These are phyloP conservation scores for Spatulosminthurus flaviceps DNA, from an alignment of 2,888 invertebrate genomes.

Conservation along the genomic window DNA sequence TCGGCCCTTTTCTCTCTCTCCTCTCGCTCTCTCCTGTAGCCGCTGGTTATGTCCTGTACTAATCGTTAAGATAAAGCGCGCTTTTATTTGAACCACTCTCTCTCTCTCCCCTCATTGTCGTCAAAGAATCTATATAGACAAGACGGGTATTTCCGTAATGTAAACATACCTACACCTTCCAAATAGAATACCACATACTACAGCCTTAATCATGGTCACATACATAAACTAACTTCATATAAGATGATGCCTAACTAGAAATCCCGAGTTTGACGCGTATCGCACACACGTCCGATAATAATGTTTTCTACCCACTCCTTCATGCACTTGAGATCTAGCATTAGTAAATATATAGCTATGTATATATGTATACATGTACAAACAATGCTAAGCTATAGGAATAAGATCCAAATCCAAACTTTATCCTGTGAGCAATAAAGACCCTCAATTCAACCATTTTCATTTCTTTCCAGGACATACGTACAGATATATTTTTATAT, in stretches of 20 bases:
- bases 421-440: slow-evolving; percentile 5
- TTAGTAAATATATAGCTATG: too few relatives aligned
- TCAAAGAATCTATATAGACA: not conserved
- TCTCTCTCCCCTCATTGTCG: slow-evolving; percentile 4
- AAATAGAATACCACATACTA: too few relatives aligned
- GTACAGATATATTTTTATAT: not conserved
- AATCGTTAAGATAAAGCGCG: slow-evolving; percentile 12
- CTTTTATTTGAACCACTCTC: slow-evolving; percentile 1
- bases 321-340: not conserved
- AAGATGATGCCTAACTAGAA: not conserved
- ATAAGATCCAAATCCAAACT: not conserved
- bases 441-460: slow-evolving; percentile 1
- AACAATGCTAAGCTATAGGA: not conserved
- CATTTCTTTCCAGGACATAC: not conserved
- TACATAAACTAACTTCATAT: not conserved
- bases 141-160: not conserved
- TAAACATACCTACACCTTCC: not conserved
- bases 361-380: too few relatives aligned
- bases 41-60: slow-evolving; percentile 9
- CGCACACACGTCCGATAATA: slow-evolving; percentile 18
- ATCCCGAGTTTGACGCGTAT: slow-evolving; percentile 8
- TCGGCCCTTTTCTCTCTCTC: not conserved
- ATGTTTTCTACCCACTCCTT: not conserved
- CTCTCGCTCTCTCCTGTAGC: not conserved
- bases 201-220: not conserved